Evolutionary conservation across 2,888 invertebrate genomes (phyloP), one percentile per base, ranked within the genome.

Genomic region (Drosophila setosimentum): DNA sequence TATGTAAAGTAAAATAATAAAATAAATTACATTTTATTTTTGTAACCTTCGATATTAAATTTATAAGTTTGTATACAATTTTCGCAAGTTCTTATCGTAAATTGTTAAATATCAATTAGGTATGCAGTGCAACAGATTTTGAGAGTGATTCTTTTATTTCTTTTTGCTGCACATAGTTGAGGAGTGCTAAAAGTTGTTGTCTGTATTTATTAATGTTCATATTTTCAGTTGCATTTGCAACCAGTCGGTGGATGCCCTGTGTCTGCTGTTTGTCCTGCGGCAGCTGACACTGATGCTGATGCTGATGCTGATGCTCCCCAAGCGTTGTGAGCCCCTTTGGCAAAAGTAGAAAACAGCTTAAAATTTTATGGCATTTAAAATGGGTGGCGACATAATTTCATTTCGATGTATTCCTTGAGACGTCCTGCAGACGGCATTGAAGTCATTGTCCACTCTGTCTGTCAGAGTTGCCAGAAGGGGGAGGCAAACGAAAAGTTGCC

Each of bases 361-460:
- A 81, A 73, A 65, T 71, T 80, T 67, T 66, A 82, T 71, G 71
- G 45, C 40, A 48, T 50, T 61, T 50, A 21, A 32, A 49, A 48
- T 48, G 76, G 63, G 68, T 57, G 64, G 49, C 61, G 64, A 40
- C 53, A 54, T 75, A 75, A 80, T 81, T 72, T 68, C 61, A 75
- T 82, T 80, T 68, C 58, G 71, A 74, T 81, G 81, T 67, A 66
- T 33, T 64, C 5, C 55, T 48, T 58, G 55, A 27, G 55, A 68
- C 18, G 60, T 58, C 55, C 64, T 59, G 58, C 50, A 49, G 78
- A 33, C 62, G 55, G 21, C 68, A 59, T 68, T 37, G 61, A 58
- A 76, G 68, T 77, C 64, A 67, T 72, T 76, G 66, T 62, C 72
- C 67, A 55, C 11, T 45, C 45, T 13, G 55, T 55, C 27, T 37